Percentiles rank a stretch among this genome's conserved stretches.
phyloP scores from a whole-genome alignment of 2,888 invertebrate species.

The Lasioglossum marginatum region DNA sequence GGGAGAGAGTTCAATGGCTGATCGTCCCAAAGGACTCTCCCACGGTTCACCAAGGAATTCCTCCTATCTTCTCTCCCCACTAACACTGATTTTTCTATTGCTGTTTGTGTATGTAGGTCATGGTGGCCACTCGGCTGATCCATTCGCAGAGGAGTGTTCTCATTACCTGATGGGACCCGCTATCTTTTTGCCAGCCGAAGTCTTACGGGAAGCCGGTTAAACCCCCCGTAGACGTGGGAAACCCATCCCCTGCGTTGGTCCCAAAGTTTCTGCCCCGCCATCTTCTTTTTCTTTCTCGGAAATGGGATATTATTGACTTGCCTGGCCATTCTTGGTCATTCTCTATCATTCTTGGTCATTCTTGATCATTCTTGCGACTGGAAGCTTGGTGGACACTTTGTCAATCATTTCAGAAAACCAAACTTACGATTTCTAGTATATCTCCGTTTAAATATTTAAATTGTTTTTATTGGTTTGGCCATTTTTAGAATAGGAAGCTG shows the following conservation, averaged over 20 bases:
- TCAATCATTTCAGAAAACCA: neutral
- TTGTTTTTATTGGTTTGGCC: neutral
- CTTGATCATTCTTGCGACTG: neutral
- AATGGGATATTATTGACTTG: neutral
- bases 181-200: constrained; percentile 58
- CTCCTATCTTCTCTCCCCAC: constrained; percentile 66
- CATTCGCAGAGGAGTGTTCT: constrained; percentile 53
- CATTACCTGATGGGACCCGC: constrained; percentile 61
- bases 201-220: constrained; percentile 68
- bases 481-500: neutral
- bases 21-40: constrained; percentile 76
- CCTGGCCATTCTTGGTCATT: neutral
- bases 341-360: too few species aligned
- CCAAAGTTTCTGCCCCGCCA: neutral
- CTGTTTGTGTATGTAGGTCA: constrained; percentile 66
- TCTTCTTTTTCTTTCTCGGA: neutral
- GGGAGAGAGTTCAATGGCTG: constrained; percentile 72
- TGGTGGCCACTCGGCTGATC: constrained; percentile 43
- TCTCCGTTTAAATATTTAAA: neutral
- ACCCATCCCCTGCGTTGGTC: constrained; percentile 4
- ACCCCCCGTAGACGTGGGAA: constrained; percentile 71
- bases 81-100: constrained; percentile 71
- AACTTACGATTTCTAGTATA: neutral
- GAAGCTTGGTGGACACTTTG: neutral
- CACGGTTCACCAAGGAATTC: constrained; percentile 72